Evolutionary conservation across 2,888 invertebrate species (phyloP).

Genomic region (Cistogaster globosa): DNA sequence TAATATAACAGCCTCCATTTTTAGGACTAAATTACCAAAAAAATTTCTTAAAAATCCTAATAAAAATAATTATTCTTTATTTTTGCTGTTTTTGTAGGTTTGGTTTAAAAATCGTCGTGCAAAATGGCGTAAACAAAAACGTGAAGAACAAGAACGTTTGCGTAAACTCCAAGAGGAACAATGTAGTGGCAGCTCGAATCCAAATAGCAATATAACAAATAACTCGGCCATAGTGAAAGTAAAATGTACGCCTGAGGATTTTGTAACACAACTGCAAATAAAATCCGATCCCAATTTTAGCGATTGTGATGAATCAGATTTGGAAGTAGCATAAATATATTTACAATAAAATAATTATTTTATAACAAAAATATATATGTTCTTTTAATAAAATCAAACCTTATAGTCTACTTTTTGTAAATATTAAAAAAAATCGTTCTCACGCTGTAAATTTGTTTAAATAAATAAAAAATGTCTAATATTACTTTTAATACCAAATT

Average conservation of each 20-base stretch:
- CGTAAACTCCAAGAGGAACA: conserved; percentile 93
- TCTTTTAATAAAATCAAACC: not conserved
- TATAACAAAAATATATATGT: not conserved
- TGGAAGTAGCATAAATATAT: conserved; percentile 89
- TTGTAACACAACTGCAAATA: conserved; percentile 79
- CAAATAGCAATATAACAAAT: conserved; percentile 79
- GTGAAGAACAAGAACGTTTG: conserved; percentile 92
- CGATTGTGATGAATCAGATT: conserved; percentile 89
- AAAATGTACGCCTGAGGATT: conserved; percentile 81
- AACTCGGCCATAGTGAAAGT: conserved; percentile 72
- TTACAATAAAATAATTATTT: not conserved
- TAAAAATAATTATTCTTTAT: conserved; percentile 67
- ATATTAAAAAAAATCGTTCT: not conserved
- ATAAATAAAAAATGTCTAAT: not conserved
- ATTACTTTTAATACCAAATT: not conserved
- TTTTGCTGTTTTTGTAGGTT: conserved; percentile 86
- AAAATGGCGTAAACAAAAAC: conserved; percentile 97
- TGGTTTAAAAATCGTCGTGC: conserved; percentile 98
- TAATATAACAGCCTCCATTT: too few relatives aligned
- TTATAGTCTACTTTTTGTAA: not conserved
- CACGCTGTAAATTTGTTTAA: conserved; percentile 51
- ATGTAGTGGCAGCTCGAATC: conserved; percentile 76
- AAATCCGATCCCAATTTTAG: conserved; percentile 84
- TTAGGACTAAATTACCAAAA: too few relatives aligned
- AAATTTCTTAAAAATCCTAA: not conserved